Percentiles rank a stretch among this genome's conserved stretches.
These are phyloP conservation scores for Karalla daura DNA, from an alignment of 2,797 vertebrate species.

Conservation along the genomic window DNA sequence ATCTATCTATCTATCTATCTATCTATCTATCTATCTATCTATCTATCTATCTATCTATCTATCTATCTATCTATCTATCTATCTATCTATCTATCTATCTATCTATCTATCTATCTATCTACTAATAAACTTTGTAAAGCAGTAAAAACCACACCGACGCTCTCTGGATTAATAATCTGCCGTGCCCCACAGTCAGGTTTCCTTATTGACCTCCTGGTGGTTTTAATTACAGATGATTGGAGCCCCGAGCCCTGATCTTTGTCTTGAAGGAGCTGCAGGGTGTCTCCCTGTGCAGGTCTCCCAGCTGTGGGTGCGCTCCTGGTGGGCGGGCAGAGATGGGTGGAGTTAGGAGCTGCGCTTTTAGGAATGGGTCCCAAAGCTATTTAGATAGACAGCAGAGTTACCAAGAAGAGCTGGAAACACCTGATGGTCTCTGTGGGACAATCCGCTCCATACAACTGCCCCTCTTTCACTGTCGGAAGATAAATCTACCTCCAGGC, in stretches of 20 bases:
- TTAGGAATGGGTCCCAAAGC: constrained; percentile 83
- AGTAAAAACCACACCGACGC: neutral
- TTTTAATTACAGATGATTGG: constrained; percentile 30
- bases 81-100: no score
- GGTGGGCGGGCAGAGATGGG: constrained; percentile 77
- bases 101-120: no score
- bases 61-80: no score
- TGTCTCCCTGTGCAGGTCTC: constrained; percentile 41
- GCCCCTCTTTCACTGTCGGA: constrained; percentile 61
- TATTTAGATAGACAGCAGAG: constrained; percentile 81
- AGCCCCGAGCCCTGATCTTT: neutral
- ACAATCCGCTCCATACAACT: constrained; percentile 79
- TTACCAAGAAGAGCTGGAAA: constrained; percentile 78
- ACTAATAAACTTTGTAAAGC: neutral
- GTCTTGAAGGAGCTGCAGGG: constrained; percentile 31
- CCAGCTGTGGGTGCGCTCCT: constrained; percentile 68
- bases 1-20: no score
- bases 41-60: no score
- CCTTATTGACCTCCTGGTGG: neutral
- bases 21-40: no score
- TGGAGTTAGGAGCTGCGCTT: constrained; percentile 76
- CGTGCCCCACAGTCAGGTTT: neutral
- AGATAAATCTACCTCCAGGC: constrained; percentile 82
- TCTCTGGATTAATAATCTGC: neutral
- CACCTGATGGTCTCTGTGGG: constrained; percentile 81